Conservation (phyloP, 2,113 vertebrate genomes). For the Catharus fuscescens region DNA sequence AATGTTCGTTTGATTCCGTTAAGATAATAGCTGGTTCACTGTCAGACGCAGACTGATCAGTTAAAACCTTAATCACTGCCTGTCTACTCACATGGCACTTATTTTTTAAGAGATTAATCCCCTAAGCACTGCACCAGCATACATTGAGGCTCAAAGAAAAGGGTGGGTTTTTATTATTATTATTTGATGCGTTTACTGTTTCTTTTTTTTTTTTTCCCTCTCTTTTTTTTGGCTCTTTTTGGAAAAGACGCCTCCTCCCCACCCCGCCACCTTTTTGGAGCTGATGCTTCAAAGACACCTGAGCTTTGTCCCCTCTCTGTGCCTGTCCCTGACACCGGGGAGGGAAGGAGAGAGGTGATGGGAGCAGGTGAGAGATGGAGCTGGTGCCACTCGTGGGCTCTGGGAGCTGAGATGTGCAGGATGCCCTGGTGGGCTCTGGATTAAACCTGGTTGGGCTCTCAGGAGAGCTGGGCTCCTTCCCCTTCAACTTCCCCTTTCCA, state of each 20-base stretch:
- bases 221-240: not conserved
- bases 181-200: slow-evolving; percentile 46
- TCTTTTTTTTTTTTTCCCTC: not conserved
- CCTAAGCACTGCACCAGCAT: slow-evolving; percentile 84
- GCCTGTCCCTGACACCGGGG: not conserved
- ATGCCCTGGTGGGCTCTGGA: fast-evolving
- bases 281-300: not conserved
- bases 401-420: not conserved
- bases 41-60: slow-evolving; percentile 99
- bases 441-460: not conserved
- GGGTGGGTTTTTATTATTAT: slow-evolving; percentile 56
- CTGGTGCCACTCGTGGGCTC: fast-evolving
- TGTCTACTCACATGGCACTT: slow-evolving; percentile 97
- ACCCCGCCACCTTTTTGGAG: not conserved
- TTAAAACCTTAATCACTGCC: slow-evolving; percentile 99
- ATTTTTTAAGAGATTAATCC: slow-evolving; percentile 91
- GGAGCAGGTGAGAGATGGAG: not conserved
- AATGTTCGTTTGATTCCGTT: slow-evolving; percentile 99
- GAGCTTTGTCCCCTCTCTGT: not conserved
- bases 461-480: not conserved
- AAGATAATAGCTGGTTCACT: slow-evolving; percentile 99
- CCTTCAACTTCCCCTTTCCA: no score
- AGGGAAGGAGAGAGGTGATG: not conserved
- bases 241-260: not conserved
- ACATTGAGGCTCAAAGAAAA: slow-evolving; percentile 76